Base-by-base conservation (phyloP, 1,140 invertebrate genomes). In the Zaprionus inermis region DNA sequence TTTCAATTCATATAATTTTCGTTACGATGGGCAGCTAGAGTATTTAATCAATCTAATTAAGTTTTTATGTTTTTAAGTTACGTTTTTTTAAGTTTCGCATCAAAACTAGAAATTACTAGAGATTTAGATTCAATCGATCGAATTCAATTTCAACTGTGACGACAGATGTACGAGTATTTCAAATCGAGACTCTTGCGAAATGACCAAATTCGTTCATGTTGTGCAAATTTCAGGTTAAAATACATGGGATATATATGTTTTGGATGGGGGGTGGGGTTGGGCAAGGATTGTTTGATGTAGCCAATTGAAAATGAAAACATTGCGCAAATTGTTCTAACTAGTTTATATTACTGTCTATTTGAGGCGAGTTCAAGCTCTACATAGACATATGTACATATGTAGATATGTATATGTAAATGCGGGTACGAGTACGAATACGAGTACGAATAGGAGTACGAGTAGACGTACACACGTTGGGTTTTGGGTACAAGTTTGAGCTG, bases 1-100 rank as follows among this genome's bases (percentile, higher is more conserved):
- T 91, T 82, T 92, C 69, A 88, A 90, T 81, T 91, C 79, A 82
- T 91, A 82, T 89, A 81, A 90, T 81, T 75, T 65, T 78, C 61
- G 60, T 83, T 81, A 85, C 70, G 79, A 78, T 86, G 78, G 54
- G 71, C 65, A 60, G 67, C 68, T 80, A 49, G 44, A 49, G 44
- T 49, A 84, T 70, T 72, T 51, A 41, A 54, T 71, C 30, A 59
- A 59, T 57, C 44, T 63, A 51, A 51, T 36, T 20, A 52, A 36
- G n/a, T 16, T n/a, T 38, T 60, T 49, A 16, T 22, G 1, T 51
- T 61, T 41, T 10, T 44, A 2, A 49, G 18, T 58, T 60, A 46
- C 5, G 7, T 57, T 14, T 28, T 28, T 28, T 28, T 28, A 28
- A 22, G 46, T 63, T 57, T 7, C 24, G 24, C 59, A 46, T 55